Percentiles rank a stretch among this genome's conserved stretches.
Conservation (phyloP, 2,888 invertebrate species). For the Stenoptilia bipunctidactyla region DNA sequence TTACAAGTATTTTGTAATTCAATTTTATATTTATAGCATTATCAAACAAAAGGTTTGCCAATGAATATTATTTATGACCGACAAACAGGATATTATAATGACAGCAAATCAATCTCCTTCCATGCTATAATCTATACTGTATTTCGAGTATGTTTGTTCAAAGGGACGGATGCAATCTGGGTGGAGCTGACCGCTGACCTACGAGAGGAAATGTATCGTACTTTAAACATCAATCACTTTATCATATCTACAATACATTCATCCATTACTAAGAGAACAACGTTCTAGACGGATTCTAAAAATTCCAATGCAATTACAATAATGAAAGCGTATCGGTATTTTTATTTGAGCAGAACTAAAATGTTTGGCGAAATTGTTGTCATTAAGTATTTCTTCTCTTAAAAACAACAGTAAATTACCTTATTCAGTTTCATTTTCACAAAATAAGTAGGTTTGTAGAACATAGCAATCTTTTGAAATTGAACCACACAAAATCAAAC, state of each 20-base stretch:
- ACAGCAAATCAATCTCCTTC: neutral
- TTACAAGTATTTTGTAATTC: too few relatives aligned
- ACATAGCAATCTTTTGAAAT: too few relatives aligned
- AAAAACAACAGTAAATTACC: too few relatives aligned
- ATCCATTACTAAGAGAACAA: neutral
- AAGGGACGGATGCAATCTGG: conserved; percentile 1
- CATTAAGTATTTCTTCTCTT: too few relatives aligned
- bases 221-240: neutral
- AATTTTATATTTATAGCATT: too few relatives aligned
- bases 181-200: neutral
- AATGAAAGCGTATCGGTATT: neutral
- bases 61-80: neutral
- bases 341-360: neutral
- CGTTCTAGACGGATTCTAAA: neutral
- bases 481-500: too few relatives aligned
- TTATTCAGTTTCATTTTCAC: too few relatives aligned
- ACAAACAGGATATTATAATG: neutral
- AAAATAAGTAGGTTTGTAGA: too few relatives aligned
- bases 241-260: neutral
- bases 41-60: too few relatives aligned
- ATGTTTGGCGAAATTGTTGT: too few relatives aligned
- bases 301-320: neutral
- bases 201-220: neutral
- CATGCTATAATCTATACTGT: neutral
- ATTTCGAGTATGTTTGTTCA: neutral